Base-by-base conservation (phyloP, 2,113 vertebrate genomes). In the Myodes glareolus region DNA sequence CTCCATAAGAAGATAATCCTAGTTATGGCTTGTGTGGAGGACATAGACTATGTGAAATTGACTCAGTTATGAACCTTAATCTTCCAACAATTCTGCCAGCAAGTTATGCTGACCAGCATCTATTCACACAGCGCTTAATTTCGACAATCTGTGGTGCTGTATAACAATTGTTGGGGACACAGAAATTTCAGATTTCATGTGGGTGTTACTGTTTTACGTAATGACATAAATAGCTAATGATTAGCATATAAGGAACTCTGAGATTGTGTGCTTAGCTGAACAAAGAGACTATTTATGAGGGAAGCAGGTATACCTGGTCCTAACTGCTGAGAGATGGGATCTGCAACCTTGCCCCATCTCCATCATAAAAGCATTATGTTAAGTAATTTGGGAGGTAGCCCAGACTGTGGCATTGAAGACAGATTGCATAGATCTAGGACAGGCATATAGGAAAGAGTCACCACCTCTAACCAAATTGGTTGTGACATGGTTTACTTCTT, bases 131-230 rank as follows among this genome's bases (percentile, higher is more conserved):
- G 58, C 33, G 42, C 87, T 82, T 77, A 12, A 87, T 90, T 67
- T 90, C 63, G 10, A 92, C 88, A 92, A 29, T 55, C 78, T 85
- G 63, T 55, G 68, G 25, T 13, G 42, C 29, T 80, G 65, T 63
- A 67, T 94, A 61, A 82, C 88, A 63, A 92, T 65, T 65, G 16
- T 31, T 55, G 45, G 12, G 29, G 42, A 78, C 6, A 68, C n/a
- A 19, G 16, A 1, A 63, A 65, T 61, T 67, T 65, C 42, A 55
- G 58, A 50, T 82, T 92, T 95, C 94, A 78, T 87, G 12, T 39
- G 39, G 47, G 61, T 82, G 45, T 91, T 95, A 92, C 65, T 92
- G 61, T 95, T 96, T 97, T 96, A 92, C 39, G 33, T 72, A 39
- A 75, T 85, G 92, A 67, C 4, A 67, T 92, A 25, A 81, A 33